Evolutionary conservation across 1,140 invertebrate genomes (phyloP), one percentile per base, ranked within the genome.

Genomic region (Stegodyphus mimosarum): DNA sequence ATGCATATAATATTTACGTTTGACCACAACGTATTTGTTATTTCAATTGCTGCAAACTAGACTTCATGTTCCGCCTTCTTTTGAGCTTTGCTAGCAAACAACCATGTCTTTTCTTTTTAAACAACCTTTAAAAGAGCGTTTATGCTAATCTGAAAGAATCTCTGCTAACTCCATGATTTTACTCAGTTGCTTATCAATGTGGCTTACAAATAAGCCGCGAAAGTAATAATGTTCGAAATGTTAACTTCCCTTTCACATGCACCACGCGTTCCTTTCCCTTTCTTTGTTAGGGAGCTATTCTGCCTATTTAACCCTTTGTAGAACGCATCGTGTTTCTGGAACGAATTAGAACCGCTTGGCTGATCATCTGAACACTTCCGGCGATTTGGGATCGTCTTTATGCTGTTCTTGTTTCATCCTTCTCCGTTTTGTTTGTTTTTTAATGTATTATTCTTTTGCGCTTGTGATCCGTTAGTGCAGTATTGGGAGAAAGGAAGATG

Each of bases 301-400:
- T n/a, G 69, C 69, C 33, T 18, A 18, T 71, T 33, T 71, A 71
- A 71, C 49, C 49, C 69, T 50, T 50, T 49, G 33, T 33, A 50
- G 33, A 50, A 49, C 33, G 15, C 9, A 60, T 60, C 9, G 55
- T 60, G 55, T 60, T 50, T 50, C 49, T 48, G 15, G 63, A 18
- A 6, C 9, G 76, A 17, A 69, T 78, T 70, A 78, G 76, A 6
- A 13, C n/a, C 66, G 76, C 76, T 78, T 78, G 76, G 55, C 51
- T 69, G 66, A 18, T 51, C 76, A 78, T 33, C 76, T 67, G 63
- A 67, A 55, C 64, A 67, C 64, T 78, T 78, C 76, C 76, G 76
- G 76, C 51, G 53, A 53, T 52, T 78, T 78, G 11, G 49, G 76
- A 11, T 6, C 49, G 11, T 69, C 63, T 33, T 33, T 33, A 33